Conservation (phyloP, 2,113 vertebrate genomes). For the Sylvia atricapilla region DNA sequence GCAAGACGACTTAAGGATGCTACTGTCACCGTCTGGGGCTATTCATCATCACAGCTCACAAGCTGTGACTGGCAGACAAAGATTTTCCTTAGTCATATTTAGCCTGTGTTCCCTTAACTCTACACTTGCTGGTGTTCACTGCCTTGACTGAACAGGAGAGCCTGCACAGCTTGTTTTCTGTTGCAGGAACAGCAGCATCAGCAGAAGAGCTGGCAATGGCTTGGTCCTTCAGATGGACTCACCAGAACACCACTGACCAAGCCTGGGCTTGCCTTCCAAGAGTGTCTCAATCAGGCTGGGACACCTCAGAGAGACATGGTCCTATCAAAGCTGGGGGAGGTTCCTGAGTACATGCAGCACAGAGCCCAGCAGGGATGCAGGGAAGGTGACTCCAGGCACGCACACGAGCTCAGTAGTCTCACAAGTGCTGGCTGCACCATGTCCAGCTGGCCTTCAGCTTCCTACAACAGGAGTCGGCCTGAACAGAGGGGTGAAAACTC, state of each 20-base stretch:
- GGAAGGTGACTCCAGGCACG: neutral
- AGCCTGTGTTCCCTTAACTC: conserved; percentile 4
- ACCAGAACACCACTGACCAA: neutral
- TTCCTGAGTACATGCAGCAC: neutral
- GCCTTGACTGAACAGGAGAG: neutral
- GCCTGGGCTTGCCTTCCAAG: conserved; percentile 11
- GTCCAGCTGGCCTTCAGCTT: neutral
- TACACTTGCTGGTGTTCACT: neutral
- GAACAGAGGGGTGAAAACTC: neutral
- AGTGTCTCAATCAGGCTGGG: neutral
- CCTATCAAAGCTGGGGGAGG: neutral
- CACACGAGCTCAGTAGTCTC: neutral
- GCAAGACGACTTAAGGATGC: neutral
- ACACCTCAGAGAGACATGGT: neutral
- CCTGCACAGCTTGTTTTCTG: neutral
- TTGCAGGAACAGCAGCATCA: conserved; percentile 8
- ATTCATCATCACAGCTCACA: neutral
- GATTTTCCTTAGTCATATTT: neutral
- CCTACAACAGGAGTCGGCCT: neutral
- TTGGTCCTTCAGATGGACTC: neutral
- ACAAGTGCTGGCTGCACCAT: neutral
- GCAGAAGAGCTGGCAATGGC: neutral
- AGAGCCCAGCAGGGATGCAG: neutral
- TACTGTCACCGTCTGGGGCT: neutral
- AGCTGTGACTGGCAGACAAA: neutral